These are phyloP conservation scores for Copidosoma floridanum DNA, from an alignment of 1,140 invertebrate genomes.

Conservation along the genomic window DNA sequence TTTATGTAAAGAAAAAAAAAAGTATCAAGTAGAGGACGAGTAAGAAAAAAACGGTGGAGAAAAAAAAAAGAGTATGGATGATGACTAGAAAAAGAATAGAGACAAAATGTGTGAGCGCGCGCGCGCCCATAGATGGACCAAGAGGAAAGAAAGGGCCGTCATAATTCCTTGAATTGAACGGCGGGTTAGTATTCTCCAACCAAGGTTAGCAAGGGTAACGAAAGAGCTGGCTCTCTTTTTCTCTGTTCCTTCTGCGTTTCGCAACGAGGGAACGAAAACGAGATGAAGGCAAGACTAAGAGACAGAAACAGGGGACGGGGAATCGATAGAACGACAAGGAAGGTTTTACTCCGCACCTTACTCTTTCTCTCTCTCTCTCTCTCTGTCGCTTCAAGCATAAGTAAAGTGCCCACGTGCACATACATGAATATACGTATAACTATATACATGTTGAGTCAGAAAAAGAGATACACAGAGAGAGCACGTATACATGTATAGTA, in stretches of 20 bases:
- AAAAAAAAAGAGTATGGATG: background rate
- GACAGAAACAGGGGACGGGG: conserved; percentile 33
- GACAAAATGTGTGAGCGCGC: conserved; percentile 31
- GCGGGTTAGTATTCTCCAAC: conserved; percentile 51
- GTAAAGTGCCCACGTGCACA: background rate
- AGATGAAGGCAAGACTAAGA: conserved; percentile 19
- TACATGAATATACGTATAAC: background rate
- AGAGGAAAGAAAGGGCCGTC: conserved; percentile 40
- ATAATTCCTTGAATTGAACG: conserved; percentile 55
- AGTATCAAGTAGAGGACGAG: conserved; percentile 8
- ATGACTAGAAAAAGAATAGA: conserved; percentile 24
- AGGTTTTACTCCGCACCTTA: conserved; percentile 16
- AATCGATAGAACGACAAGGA: conserved; percentile 52
- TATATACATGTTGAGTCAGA: background rate
- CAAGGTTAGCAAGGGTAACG: conserved; percentile 46
- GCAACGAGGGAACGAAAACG: conserved; percentile 18
- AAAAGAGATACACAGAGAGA: background rate
- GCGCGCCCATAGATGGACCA: conserved; percentile 28
- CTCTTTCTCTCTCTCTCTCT: background rate
- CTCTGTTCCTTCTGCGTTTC: background rate
- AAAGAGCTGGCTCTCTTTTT: conserved; percentile 12
- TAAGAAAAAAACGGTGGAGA: background rate
- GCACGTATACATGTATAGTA: background rate
- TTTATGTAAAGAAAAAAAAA: no score
- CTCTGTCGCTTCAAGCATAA: background rate